Base-by-base conservation (phyloP, 2,888 invertebrate genomes). In the Macaria notata region DNA sequence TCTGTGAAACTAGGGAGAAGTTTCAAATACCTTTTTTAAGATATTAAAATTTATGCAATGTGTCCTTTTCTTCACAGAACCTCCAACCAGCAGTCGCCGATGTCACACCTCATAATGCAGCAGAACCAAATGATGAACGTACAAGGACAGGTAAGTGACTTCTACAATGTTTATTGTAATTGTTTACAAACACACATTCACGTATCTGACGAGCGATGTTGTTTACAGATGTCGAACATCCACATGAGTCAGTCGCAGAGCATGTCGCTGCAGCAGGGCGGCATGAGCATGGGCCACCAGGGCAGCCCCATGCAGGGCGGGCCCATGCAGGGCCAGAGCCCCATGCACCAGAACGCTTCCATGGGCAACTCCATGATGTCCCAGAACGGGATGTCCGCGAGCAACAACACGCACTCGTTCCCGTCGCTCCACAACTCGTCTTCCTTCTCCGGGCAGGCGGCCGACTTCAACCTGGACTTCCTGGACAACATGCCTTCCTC, bases 381-480 rank as follows among this genome's bases (percentile, higher is more conserved):
- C 4, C 78, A 76, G 56, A 78, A 72, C 61, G 76, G 69, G 53
- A 76, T 73, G 75, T 76, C 68, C 39, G 56, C 56, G 7, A 76
- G 74, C 53, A 72, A 68, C 51, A 46, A 54, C 51, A 61, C 80
- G 49, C 62, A 62, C 31, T 31, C 57, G 6, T 86, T 86, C 81
- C 79, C 86, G 0, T 76, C 85, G 5, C 77, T 87, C 53, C 87
- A 86, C 9, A 58, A 49, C 63, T 71, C 91, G 71, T 82, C 92
- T 72, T 85, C 90, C 73, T 92, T 87, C 76, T 80, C 91, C 52
- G 92, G 89, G 62, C 88, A 91, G 55, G 83, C 92, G 62, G 80
- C 92, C 6, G 96, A 97, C 86, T 95, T 97, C 84, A 95, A 94
- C 83, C 93, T 97, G 72, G 97, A 97, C 92, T 96, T 97, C 89